Base-by-base conservation (phyloP, 53 echinoderm and acorn worm species). In the Pentamera pediparva region DNA sequence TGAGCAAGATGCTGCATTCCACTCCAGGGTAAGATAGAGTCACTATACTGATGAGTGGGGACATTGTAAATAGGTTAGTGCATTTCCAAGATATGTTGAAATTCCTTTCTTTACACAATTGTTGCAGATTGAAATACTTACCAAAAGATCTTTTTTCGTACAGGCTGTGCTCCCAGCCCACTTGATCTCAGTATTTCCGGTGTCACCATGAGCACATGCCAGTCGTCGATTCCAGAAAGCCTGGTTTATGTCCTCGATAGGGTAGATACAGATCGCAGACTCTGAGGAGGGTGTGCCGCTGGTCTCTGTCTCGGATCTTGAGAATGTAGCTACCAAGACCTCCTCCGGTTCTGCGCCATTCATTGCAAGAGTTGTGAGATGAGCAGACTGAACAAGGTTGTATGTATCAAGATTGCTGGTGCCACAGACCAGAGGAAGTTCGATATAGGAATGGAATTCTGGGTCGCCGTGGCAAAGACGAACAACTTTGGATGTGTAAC, bases 211-310 rank as follows among this genome's bases (percentile, higher is more conserved):
- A 61, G 85, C 85, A 65, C 92, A 92, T 7, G 82, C 60, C 4
- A 62, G 33, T 17, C 82, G 65, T 59, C 89, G 79, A 1, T 64
- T 28, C 45, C 51, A 75, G 70, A 80, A 86, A 18, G 29, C 72
- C 15, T 49, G 45, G 61, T 89, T 79, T 7, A 92, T 64, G 4
- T 11, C 31, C 18, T 55, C 85, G 3, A 92, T 52, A 28, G 90
- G 72, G 45, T 87, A 94, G 71, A 90, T 82, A 48, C 95, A 94
- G 18, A 94, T 73, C 35, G 82, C 87, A 21, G 90, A 94, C 15
- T 73, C 59, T 1, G 35, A 54, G 18, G 61, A 29, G 61, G 83
- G 76, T 7, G 9, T 49, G 27, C 38, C 19, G 52, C 35, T 39
- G 45, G 35, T 76, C 22, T 19, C 30, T 25, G 37, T 29, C 15